A percentile compares a stretch with the other conserved stretches of the same genome.
Evolutionary conservation across 2,888 invertebrate genomes (phyloP).

Genomic region (Pristionchus mayeri): DNA sequence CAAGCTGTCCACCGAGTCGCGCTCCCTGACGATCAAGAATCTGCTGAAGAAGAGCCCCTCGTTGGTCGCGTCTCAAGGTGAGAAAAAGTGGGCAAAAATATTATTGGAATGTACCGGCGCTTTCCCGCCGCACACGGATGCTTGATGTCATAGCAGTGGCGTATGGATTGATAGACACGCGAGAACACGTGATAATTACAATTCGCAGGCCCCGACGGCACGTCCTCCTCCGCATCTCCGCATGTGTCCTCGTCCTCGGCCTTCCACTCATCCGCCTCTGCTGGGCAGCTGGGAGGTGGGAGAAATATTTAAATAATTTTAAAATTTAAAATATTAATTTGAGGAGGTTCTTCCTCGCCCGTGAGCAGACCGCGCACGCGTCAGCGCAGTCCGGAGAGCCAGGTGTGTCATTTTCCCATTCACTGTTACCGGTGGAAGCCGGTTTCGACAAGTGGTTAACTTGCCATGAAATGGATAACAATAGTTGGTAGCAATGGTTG

Average conservation of each 20-base stretch:
- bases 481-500: no score
- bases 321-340: background rate
- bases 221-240: conserved; percentile 6
- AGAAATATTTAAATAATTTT: background rate
- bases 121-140: no score
- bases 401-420: no score
- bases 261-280: conserved; percentile 41
- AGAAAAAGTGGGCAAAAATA: no score
- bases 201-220: background rate
- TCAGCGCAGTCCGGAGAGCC: conserved; percentile 76
- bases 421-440: background rate
- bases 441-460: no score
- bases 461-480: no score
- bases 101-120: no score
- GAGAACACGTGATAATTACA: no score
- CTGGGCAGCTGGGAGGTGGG: conserved; percentile 2
- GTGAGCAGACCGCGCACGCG: conserved; percentile 38
- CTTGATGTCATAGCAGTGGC: no score
- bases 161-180: no score
- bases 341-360: conserved; percentile 47
- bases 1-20: conserved; percentile 79
- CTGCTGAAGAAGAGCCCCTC: conserved; percentile 65
- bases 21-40: conserved; percentile 62
- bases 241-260: background rate
- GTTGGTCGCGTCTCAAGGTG: background rate